phyloP scores from a whole-genome alignment of 1,140 invertebrate species.

The Drosophila fuyamai region DNA sequence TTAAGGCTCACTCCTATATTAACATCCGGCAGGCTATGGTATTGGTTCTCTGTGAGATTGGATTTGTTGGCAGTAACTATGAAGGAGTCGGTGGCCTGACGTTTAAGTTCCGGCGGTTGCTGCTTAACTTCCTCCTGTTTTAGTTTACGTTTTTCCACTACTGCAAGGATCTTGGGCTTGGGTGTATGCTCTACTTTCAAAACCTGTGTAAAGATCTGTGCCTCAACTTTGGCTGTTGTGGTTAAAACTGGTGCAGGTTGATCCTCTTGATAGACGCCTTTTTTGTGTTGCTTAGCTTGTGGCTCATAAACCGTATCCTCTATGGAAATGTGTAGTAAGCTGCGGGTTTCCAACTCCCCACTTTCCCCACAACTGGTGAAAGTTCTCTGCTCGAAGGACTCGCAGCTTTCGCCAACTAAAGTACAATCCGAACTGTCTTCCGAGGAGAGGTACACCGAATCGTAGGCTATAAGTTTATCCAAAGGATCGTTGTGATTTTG shows the following conservation, averaged over 20 bases:
- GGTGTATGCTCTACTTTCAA: slow-evolving; percentile 69
- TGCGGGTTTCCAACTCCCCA: slow-evolving; percentile 58
- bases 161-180: slow-evolving; percentile 74
- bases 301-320: slow-evolving; percentile 78
- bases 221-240: slow-evolving; percentile 32
- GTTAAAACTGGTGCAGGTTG: slow-evolving; percentile 6
- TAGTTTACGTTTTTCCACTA: slow-evolving; percentile 72
- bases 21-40: slow-evolving; percentile 89
- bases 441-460: slow-evolving; percentile 83
- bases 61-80: slow-evolving; percentile 44
- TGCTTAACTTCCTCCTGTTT: slow-evolving; percentile 36
- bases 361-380: slow-evolving; percentile 53
- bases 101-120: slow-evolving; percentile 44
- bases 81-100: slow-evolving; percentile 58
- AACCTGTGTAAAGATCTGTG: slow-evolving; percentile 69
- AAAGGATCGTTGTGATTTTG: slow-evolving; percentile 54
- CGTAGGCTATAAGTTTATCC: slow-evolving; percentile 81
- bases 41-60: slow-evolving; percentile 87
- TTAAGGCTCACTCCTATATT: slow-evolving; percentile 88
- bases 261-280: slow-evolving; percentile 14
- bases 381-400: slow-evolving; percentile 62
- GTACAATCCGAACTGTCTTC: slow-evolving; percentile 83
- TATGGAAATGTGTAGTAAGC: slow-evolving; percentile 75
- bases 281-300: slow-evolving; percentile 59
- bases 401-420: slow-evolving; percentile 68